Conservation (phyloP, 1,140 invertebrate species). For the Conus betulinus region DNA sequence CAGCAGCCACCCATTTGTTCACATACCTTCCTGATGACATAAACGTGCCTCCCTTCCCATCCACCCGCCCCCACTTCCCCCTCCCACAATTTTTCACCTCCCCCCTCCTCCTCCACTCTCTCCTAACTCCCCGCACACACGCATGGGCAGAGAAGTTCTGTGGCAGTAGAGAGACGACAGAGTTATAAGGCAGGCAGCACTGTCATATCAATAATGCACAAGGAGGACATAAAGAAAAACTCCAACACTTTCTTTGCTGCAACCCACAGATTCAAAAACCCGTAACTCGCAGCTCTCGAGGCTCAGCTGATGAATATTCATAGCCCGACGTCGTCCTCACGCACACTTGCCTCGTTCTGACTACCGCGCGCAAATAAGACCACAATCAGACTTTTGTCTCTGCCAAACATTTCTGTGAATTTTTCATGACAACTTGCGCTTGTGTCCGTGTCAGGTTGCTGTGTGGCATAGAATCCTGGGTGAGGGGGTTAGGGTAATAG, state of each 20-base stretch:
- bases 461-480: not conserved
- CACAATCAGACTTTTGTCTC: not conserved
- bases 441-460: not conserved
- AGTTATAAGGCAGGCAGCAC: too few relatives aligned
- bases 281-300: not conserved
- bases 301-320: slow-evolving; percentile 4
- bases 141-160: not conserved
- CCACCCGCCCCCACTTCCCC: too few relatives aligned
- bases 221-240: not conserved
- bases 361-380: not conserved
- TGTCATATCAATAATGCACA: not conserved
- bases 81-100: too few relatives aligned
- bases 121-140: too few relatives aligned
- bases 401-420: not conserved
- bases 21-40: too few relatives aligned
- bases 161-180: not conserved
- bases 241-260: not conserved
- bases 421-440: not conserved
- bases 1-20: too few relatives aligned
- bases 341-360: not conserved
- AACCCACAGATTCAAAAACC: slow-evolving; percentile 1
- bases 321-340: not conserved
- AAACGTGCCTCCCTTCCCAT: too few relatives aligned
- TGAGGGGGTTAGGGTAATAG: not conserved
- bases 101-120: too few relatives aligned